Evolutionary conservation across 2,113 vertebrate genomes (phyloP).

Genomic region (Tachysurus vachellii): DNA sequence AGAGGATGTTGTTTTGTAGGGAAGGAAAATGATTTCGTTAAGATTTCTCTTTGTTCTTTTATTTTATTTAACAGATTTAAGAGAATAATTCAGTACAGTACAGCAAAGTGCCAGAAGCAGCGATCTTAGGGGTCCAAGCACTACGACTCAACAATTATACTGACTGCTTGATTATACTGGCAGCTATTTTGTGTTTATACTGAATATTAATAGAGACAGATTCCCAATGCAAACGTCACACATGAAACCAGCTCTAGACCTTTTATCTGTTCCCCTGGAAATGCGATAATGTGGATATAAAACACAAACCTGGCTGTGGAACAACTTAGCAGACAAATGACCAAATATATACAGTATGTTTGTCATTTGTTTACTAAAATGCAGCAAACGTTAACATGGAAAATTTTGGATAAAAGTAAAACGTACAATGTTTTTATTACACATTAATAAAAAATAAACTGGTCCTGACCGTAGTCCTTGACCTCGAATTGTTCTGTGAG

Average conservation of each 20-base stretch:
- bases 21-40: background rate
- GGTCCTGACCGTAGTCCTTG: constrained; percentile 70
- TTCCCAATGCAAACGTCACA: background rate
- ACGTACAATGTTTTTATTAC: background rate
- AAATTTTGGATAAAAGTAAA: background rate
- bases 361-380: background rate
- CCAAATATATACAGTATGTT: background rate
- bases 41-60: background rate
- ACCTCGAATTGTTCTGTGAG: constrained; percentile 64
- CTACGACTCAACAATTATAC: background rate
- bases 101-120: background rate
- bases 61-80: background rate
- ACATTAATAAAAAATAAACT: background rate
- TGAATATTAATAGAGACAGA: background rate
- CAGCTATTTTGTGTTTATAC: background rate
- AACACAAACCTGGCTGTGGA: background rate
- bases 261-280: background rate
- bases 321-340: background rate
- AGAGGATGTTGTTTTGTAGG: background rate
- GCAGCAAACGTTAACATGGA: background rate
- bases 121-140: background rate
- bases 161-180: background rate
- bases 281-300: background rate
- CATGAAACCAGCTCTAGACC: background rate
- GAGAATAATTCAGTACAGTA: background rate